These are phyloP conservation scores for Siphamia tubifer DNA, from an alignment of 2,113 vertebrate genomes.

Conservation along the genomic window DNA sequence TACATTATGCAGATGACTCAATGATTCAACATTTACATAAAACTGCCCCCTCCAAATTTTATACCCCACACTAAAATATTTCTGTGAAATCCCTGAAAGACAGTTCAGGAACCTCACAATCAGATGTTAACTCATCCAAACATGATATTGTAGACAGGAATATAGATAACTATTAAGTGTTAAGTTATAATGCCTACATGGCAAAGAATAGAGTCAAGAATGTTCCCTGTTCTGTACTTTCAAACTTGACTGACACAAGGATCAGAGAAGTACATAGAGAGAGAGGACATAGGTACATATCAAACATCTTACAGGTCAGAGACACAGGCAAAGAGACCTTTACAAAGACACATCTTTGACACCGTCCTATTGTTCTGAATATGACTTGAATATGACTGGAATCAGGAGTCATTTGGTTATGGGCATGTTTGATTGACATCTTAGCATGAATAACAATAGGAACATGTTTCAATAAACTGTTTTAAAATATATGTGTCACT, in stretches of 20 bases:
- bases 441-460: not conserved
- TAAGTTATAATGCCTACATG: not conserved
- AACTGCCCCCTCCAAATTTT: not conserved
- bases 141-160: not conserved
- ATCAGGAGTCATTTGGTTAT: not conserved
- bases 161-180: not conserved
- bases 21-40: not conserved
- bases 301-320: conserved; percentile 63
- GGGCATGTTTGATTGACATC: not conserved
- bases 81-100: not conserved
- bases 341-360: conserved; percentile 54
- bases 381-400: conserved; percentile 70
- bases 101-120: not conserved
- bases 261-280: conserved; percentile 68
- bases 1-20: not conserved
- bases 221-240: conserved; percentile 55
- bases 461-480: not conserved
- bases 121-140: rapidly evolving
- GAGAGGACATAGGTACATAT: conserved; percentile 65
- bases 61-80: not conserved
- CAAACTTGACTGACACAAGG: conserved; percentile 71
- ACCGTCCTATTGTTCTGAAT: conserved; percentile 50
- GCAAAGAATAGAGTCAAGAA: conserved; percentile 37
- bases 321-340: conserved; percentile 61
- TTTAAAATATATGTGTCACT: too few species aligned